Conservation (phyloP, 2,888 invertebrate genomes). For the Macropis europaea region DNA sequence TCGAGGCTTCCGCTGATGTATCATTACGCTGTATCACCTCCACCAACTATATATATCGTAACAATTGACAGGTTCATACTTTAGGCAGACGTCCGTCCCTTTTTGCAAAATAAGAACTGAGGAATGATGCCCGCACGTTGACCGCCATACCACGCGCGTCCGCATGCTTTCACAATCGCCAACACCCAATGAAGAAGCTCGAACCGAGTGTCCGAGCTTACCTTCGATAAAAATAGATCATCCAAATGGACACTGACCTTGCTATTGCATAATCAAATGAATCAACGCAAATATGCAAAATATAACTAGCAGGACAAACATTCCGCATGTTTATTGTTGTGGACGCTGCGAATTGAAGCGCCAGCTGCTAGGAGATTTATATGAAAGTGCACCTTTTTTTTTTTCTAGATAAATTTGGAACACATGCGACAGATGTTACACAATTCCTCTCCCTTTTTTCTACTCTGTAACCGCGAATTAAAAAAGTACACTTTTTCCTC, state of each 20-base stretch:
- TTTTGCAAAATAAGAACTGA: not conserved
- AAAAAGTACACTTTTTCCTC: no score
- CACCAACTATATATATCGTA: no score
- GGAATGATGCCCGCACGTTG: conserved; percentile 27
- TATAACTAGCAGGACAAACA: conserved; percentile 33
- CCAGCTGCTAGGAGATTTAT: not conserved
- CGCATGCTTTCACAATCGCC: conserved; percentile 32
- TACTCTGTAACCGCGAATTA: no score
- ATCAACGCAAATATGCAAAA: conserved; percentile 21
- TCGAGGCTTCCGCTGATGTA: no score
- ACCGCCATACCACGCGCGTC: conserved; percentile 35
- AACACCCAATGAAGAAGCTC: conserved; percentile 13
- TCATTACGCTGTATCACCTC: no score
- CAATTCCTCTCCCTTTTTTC: no score
- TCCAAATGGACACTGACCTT: conserved; percentile 58
- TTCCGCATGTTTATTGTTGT: conserved; percentile 4
- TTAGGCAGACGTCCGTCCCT: not conserved
- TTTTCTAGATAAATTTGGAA: not conserved
- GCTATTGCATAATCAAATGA: conserved; percentile 44
- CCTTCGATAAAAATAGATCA: conserved; percentile 51
- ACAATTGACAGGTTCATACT: no score
- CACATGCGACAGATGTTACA: no score
- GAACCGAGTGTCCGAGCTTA: conserved; percentile 21
- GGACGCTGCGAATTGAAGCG: not conserved
- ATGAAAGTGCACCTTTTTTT: not conserved